Evolutionary conservation across 1,140 invertebrate species (phyloP), one percentile per base, ranked within the genome.

Genomic region (Drosophila murphyi): DNA sequence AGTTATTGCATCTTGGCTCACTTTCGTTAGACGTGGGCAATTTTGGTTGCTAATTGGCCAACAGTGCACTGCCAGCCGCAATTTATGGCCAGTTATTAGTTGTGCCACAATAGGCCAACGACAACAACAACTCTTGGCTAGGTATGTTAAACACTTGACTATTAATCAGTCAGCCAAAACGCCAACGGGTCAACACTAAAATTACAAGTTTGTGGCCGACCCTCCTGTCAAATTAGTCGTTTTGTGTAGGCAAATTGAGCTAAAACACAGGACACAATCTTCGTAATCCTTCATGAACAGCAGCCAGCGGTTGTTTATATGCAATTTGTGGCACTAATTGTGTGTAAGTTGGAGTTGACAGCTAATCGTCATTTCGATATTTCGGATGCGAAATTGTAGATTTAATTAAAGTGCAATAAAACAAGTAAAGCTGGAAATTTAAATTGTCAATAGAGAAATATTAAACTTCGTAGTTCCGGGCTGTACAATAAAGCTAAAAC

Each of bases 1-100:
- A 73, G 51, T 39, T 45, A 57, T 29, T 59, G 35, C 51, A 41
- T 67, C 41, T 52, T 55, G 35, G 29, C 56, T 29, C n/a, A 68
- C 73, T 77, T 80, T 71, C 69, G 61, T 68, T 69, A 48, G 64
- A 67, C 64, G 57, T 65, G 41, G 82, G 82, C 74, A 87, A 86
- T 86, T 86, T 82, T 8, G 64, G 69, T 67, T 32, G 72, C 76
- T 87, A 87, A 87, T 87, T 88, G 80, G 83, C 76, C 39, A 88
- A 87, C 83, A 87, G 76, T 76, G 82, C 82, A 82, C 80, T 88
- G 80, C 68, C 63, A 73, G 54, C 64, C 55, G 32, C 79, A 87
- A 87, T 88, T 82, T 88, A 82, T 88, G 72, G 83, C 45, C 47
- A 68, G 76, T 78, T 86, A 86, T 86, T 86, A 86, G 77, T 76